phyloP scores from a whole-genome alignment of 2,113 vertebrate genomes.

The Naja naja region DNA sequence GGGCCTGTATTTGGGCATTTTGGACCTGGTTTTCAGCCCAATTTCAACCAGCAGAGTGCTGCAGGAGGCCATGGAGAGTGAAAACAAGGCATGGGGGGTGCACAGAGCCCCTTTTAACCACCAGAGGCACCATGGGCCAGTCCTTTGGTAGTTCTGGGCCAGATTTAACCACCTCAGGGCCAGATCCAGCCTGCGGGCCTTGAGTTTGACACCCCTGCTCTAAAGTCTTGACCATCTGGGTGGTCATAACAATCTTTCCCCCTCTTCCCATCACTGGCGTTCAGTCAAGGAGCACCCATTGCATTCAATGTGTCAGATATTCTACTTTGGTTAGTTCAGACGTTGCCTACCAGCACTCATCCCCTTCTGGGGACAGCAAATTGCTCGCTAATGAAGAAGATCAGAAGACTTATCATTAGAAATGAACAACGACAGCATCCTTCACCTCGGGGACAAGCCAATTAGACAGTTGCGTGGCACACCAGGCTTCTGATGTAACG shows the following conservation, averaged over 20 bases:
- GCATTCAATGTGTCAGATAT: slow-evolving; percentile 59
- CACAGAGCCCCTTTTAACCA: too few relatives aligned
- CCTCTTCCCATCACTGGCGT: neutral
- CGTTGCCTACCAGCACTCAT: slow-evolving; percentile 43
- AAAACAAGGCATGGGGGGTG: too few relatives aligned
- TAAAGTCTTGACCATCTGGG: too few relatives aligned
- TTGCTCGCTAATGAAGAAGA: slow-evolving; percentile 65
- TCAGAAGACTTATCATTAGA: slow-evolving; percentile 60
- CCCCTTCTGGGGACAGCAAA: slow-evolving; percentile 60
- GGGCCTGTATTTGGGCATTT: too few relatives aligned
- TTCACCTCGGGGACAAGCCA: slow-evolving; percentile 32
- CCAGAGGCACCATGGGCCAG: too few relatives aligned
- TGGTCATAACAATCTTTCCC: neutral
- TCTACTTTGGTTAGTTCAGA: slow-evolving; percentile 61
- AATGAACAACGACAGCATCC: slow-evolving; percentile 46
- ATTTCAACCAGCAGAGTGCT: too few relatives aligned
- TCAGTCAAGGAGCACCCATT: neutral
- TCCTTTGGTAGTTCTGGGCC: too few relatives aligned
- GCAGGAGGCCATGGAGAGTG: too few relatives aligned
- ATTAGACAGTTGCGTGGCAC: slow-evolving; percentile 54
- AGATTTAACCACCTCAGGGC: too few relatives aligned
- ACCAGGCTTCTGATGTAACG: slow-evolving; percentile 54
- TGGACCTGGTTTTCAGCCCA: too few relatives aligned
- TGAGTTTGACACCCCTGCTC: too few relatives aligned
- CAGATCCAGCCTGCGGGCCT: too few relatives aligned